Percentiles rank a stretch among this genome's conserved stretches.
Evolutionary conservation across 2,888 invertebrate genomes (phyloP).

Genomic region (Cheilosia impressa): DNA sequence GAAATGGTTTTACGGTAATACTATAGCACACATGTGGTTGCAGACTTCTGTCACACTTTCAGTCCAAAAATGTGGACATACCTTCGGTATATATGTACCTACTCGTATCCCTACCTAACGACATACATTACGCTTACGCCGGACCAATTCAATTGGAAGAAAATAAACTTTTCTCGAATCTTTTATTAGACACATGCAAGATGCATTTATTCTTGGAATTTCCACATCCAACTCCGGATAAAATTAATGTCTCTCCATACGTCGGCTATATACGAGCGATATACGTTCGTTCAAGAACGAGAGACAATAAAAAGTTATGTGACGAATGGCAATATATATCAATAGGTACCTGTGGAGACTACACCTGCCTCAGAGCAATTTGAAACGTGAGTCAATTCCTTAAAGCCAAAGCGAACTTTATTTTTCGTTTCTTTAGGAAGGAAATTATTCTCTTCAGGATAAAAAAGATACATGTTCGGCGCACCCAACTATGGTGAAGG

Average conservation of each 20-base stretch:
- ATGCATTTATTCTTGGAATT: conserved; percentile 14
- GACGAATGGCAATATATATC: conserved; percentile 35
- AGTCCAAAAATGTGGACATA: no score
- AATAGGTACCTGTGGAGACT: conserved; percentile 3
- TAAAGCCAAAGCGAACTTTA: conserved; percentile 14
- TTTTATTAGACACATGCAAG: conserved; percentile 19
- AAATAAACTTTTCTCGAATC: not conserved
- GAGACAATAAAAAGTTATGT: conserved; percentile 43
- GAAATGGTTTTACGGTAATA: no score
- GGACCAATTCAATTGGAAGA: not conserved
- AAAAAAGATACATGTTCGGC: conserved; percentile 25
- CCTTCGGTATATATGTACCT: not conserved
- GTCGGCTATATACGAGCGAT: not conserved
- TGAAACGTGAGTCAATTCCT: conserved; percentile 46
- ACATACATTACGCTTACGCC: not conserved
- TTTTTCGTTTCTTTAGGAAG: conserved; percentile 3
- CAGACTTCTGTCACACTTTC: no score
- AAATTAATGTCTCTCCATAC: conserved; percentile 17
- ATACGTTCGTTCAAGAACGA: not conserved
- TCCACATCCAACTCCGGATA: not conserved
- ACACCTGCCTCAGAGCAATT: conserved; percentile 36
- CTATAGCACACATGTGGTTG: no score
- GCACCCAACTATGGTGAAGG: conserved; percentile 1
- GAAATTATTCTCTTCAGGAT: conserved; percentile 9
- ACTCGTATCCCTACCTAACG: not conserved